phyloP scores from a whole-genome alignment of 1,140 invertebrate genomes.

The Drosophila obscura region DNA sequence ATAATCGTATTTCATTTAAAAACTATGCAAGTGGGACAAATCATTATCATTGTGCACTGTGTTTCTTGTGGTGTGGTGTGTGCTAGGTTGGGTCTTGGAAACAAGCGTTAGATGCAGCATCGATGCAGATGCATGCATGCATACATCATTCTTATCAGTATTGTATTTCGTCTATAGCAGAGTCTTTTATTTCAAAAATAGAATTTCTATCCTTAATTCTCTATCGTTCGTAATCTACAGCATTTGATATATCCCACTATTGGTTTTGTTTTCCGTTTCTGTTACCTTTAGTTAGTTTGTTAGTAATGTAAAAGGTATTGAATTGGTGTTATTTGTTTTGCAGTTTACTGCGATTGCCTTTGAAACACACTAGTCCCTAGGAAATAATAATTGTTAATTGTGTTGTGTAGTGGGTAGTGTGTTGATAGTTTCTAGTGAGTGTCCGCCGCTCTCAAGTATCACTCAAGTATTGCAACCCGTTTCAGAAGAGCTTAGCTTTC shows the following conservation, averaged over 20 bases:
- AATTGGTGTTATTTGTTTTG: constrained; percentile 71
- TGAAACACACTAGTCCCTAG: constrained; percentile 72
- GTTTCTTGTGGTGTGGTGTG: constrained; percentile 3
- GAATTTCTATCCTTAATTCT: constrained; percentile 75
- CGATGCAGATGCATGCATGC: constrained; percentile 48
- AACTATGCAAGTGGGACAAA: constrained; percentile 44
- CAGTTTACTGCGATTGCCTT: constrained; percentile 80
- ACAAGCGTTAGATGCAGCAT: constrained; percentile 63
- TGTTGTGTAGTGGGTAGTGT: constrained; percentile 52
- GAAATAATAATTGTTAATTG: constrained; percentile 61
- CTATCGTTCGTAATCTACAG: constrained; percentile 70
- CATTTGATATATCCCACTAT: constrained; percentile 68
- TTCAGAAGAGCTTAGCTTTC: constrained; percentile 25
- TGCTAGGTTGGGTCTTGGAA: constrained; percentile 48
- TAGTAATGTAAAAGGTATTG: constrained; percentile 71
- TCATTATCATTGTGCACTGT: constrained; percentile 56
- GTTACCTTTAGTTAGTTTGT: constrained; percentile 33
- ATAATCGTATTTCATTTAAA: constrained; percentile 40
- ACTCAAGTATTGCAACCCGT: constrained; percentile 50
- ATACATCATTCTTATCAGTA: constrained; percentile 30
- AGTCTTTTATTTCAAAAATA: constrained; percentile 81
- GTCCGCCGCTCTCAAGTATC: constrained; percentile 25
- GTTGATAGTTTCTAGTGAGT: constrained; percentile 22
- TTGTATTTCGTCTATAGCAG: constrained; percentile 77
- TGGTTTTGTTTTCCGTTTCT: constrained; percentile 21